Evolutionary conservation across 2,888 invertebrate genomes (phyloP), one percentile per base, ranked within the genome.

Genomic region (Colletes collaris): DNA sequence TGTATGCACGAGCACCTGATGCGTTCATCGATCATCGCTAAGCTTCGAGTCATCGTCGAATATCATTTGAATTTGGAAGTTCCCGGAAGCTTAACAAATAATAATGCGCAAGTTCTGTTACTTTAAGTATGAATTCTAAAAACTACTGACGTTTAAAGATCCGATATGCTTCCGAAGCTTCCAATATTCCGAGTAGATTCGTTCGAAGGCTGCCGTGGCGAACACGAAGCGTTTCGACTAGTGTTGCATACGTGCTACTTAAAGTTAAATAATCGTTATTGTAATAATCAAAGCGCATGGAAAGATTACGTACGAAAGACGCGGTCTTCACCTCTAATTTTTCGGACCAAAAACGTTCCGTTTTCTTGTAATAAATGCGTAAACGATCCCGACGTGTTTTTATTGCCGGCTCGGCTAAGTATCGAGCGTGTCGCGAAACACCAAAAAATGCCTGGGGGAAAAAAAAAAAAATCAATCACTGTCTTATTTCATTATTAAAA

Each of bases 351-450:
- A 70, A 27, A 56, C 66, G 46, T 79, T 81, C 53, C 66, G 78
- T 78, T 81, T 59, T 74, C 79, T 73, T 81, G 79, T 79, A 81
- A 81, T 81, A 81, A 81, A 81, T 59, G 59, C 79, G 79, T 66
- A 67, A 80, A 66, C 55, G 60, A 76, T 37, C 8, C 37, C n/a
- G 44, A 40, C 1, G 49, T 56, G 53, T 56, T 53, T 69, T 56
- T 40, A 56, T 19, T 52, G 13, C n/a, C 3, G 7, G 10, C 44
- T 8, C 8, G 2, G 27, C 8, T 19, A 58, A 5, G 5, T 2
- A 13, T 16, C 40, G 7, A n/a, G 8, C 10, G 10, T 46, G 8
- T 46, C 44, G 44, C 8, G 8, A n/a, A 19, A 19, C 19, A 16
- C 19, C 16, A 19, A 40, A 40, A 16, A 40, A 40, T 27, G 27